Evolutionary conservation across 2,888 invertebrate species (phyloP).

Genomic region (Limnephilus marmoratus): DNA sequence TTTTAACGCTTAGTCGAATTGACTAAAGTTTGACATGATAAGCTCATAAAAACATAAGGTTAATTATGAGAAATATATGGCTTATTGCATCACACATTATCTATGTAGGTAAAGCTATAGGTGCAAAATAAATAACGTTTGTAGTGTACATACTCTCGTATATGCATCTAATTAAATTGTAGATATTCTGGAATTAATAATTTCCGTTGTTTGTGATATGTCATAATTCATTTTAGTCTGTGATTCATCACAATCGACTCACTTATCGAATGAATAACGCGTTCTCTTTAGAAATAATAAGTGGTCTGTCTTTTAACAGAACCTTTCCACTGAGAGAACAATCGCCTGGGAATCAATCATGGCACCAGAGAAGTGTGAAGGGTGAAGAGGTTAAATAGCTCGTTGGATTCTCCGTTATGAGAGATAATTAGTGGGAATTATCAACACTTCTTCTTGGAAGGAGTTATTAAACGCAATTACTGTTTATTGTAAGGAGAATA

Average conservation of each 20-base stretch:
- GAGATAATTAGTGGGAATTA: background rate
- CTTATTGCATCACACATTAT: too few relatives aligned
- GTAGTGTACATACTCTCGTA: too few relatives aligned
- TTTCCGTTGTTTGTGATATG: too few relatives aligned
- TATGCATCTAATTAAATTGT: too few relatives aligned
- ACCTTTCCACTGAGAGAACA: background rate
- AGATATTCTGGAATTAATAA: too few relatives aligned
- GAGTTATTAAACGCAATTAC: background rate
- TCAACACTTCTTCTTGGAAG: background rate
- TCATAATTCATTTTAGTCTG: too few relatives aligned
- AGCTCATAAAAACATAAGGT: too few relatives aligned
- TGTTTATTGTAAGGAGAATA: background rate
- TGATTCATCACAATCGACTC: background rate
- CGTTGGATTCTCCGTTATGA: background rate
- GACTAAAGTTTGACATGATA: too few relatives aligned
- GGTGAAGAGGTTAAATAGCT: conserved; percentile 12
- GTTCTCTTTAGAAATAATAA: background rate
- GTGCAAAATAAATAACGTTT: too few relatives aligned
- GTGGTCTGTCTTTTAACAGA: background rate
- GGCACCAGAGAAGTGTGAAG: background rate
- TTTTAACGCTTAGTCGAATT: too few relatives aligned
- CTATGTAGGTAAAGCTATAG: too few relatives aligned
- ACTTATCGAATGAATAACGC: background rate
- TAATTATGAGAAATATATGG: too few relatives aligned
- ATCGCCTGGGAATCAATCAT: background rate